Evolutionary conservation across 2,113 vertebrate species (phyloP).

Genomic region (Empidonax traillii): DNA sequence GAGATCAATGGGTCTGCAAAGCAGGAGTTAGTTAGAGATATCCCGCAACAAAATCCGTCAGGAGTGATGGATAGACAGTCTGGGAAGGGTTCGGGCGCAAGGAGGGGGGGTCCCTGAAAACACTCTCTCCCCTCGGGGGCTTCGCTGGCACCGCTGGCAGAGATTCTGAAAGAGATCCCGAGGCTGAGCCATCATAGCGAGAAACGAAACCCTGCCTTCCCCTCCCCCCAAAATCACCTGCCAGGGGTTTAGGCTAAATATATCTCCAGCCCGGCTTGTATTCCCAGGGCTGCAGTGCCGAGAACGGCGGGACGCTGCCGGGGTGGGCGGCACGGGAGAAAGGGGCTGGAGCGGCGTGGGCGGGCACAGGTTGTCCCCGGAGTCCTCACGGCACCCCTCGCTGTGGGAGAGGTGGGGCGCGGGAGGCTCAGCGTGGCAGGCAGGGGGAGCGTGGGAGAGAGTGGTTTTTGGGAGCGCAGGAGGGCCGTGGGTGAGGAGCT

Average conservation of each 20-base stretch:
- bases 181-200: background rate
- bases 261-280: background rate
- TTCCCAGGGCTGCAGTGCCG: background rate
- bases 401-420: fast-evolving
- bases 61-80: background rate
- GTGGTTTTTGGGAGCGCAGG: fast-evolving
- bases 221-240: background rate
- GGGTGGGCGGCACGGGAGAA: background rate
- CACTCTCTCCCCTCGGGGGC: background rate
- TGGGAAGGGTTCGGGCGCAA: fast-evolving
- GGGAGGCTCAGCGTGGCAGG: fast-evolving
- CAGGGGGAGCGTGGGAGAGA: background rate
- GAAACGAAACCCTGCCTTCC: background rate
- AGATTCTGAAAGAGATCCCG: background rate
- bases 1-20: background rate
- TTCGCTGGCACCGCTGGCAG: background rate
- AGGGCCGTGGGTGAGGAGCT: background rate
- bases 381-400: fast-evolving
- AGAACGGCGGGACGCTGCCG: fast-evolving
- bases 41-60: background rate
- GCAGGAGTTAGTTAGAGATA: background rate
- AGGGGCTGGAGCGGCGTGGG: background rate
- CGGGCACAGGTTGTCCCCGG: fast-evolving
- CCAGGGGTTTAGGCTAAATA: background rate
- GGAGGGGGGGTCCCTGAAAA: background rate